Percentiles rank a stretch among this genome's conserved stretches.
Conservation (phyloP, 2,797 vertebrate genomes). For the Peromyscus nudipes region DNA sequence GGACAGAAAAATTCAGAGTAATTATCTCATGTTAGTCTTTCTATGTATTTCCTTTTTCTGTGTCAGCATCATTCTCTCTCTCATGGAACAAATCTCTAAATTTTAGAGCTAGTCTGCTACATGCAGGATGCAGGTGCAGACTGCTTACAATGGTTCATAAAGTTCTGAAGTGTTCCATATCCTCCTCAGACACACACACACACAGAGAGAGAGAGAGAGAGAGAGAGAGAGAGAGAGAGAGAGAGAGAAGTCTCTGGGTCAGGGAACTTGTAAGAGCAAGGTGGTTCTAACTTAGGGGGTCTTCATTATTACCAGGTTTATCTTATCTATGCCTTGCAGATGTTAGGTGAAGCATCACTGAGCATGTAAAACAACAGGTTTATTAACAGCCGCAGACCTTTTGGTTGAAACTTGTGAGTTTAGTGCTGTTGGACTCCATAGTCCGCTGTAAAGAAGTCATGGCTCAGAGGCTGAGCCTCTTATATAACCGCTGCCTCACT, state of each 20-base stretch:
- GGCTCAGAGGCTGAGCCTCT: neutral
- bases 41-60: neutral
- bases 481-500: neutral
- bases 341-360: neutral
- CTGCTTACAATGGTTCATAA: neutral
- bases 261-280: neutral
- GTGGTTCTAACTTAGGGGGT: neutral
- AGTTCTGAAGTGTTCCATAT: neutral
- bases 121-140: neutral
- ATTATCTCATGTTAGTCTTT: neutral
- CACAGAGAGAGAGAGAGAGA: neutral
- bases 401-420: neutral
- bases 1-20: neutral
- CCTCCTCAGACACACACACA: neutral
- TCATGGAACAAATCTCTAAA: conserved; percentile 1
- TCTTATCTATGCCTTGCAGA: neutral
- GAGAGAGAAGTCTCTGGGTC: neutral
- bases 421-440: neutral
- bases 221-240: too few relatives aligned
- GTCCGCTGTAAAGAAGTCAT: neutral
- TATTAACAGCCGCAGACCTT: neutral
- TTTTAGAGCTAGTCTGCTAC: neutral
- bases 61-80: neutral
- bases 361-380: neutral
- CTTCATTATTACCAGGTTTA: neutral